These are phyloP conservation scores for Leptonema lineaticorne DNA, from an alignment of 1,140 invertebrate species.

Conservation along the genomic window DNA sequence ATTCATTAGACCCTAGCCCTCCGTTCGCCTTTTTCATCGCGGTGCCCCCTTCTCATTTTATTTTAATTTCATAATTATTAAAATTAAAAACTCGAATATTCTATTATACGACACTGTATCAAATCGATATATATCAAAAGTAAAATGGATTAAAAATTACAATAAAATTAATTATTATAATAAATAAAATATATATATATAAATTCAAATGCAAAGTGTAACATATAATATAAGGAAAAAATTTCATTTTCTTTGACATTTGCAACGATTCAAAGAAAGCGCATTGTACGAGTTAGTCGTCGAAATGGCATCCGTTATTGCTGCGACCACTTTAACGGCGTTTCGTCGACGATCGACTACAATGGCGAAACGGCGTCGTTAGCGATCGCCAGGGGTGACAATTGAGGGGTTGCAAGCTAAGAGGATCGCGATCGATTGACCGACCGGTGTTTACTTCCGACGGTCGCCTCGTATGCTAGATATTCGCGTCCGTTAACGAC, in stretches of 20 bases:
- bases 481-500: not conserved
- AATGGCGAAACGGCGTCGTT: slow-evolving; percentile 1
- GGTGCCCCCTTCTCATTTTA: not conserved
- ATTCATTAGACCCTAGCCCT: not conserved
- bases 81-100: too few relatives aligned
- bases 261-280: too few relatives aligned
- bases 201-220: too few relatives aligned
- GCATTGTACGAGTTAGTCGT: not conserved
- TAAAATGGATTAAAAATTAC: too few relatives aligned
- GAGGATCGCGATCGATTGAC: not conserved
- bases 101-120: too few relatives aligned
- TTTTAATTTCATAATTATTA: not conserved
- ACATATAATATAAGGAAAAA: too few relatives aligned
- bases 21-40: too few relatives aligned
- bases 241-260: too few relatives aligned
- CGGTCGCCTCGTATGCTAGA: not conserved
- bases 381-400: not conserved
- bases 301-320: slow-evolving; percentile 22
- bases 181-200: too few relatives aligned
- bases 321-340: slow-evolving; percentile 23
- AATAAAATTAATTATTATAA: too few relatives aligned
- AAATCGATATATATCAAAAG: too few relatives aligned
- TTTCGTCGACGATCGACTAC: not conserved
- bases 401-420: not conserved
- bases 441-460: not conserved